Conservation (phyloP, 1,140 invertebrate species). For the Brachionus rubens region DNA sequence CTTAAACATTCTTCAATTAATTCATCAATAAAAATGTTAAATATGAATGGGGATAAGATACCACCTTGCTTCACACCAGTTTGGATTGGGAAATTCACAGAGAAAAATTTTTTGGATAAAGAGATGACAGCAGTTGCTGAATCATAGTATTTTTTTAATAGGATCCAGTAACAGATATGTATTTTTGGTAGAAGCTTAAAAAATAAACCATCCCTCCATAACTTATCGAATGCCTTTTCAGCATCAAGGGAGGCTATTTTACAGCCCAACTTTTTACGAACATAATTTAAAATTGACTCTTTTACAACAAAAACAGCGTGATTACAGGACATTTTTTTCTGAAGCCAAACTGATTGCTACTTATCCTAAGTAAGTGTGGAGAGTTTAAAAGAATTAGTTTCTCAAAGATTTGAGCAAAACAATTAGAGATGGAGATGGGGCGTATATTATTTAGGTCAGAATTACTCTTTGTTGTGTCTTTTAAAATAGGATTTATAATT, state of each 20-base stretch:
- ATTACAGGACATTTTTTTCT: neutral
- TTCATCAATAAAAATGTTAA: constrained; percentile 3
- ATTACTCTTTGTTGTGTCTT: neutral
- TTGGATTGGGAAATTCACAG: too few species aligned
- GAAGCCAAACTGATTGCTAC: neutral
- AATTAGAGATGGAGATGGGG: neutral
- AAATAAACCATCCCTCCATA: neutral
- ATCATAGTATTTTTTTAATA: neutral
- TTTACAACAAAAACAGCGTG: too few species aligned
- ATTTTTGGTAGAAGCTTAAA: neutral
- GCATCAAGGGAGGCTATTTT: neutral
- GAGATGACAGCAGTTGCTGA: too few species aligned
- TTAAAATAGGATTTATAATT: neutral
- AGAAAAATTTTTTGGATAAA: too few species aligned
- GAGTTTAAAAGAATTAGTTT: neutral
- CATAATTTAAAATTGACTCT: neutral
- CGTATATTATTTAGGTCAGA: neutral
- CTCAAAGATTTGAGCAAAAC: neutral
- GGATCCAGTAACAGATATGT: neutral
- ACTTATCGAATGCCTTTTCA: constrained; percentile 1
- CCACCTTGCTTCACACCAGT: too few species aligned
- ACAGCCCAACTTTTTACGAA: neutral
- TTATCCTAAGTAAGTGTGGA: neutral
- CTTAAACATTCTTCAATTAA: constrained; percentile 9
- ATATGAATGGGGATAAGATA: neutral